A percentile compares a stretch with the other conserved stretches of the same genome.
phyloP scores from a whole-genome alignment of 2,113 vertebrate genomes.

The Pelecanoides urinatrix region DNA sequence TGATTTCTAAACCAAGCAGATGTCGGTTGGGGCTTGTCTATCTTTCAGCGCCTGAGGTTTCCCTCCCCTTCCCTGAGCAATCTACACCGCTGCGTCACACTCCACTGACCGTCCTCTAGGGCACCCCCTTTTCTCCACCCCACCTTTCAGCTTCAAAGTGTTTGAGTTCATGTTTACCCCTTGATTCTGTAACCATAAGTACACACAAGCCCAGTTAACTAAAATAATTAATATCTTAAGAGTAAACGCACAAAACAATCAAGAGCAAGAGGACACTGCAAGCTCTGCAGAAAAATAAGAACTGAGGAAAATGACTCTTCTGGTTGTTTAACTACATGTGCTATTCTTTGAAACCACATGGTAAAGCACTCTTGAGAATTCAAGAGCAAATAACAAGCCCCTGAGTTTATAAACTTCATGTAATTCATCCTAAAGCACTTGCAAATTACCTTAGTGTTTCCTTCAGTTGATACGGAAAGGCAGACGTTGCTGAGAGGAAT shows the following conservation, averaged over 20 bases:
- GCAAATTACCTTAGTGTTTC: background rate
- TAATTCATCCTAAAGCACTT: background rate
- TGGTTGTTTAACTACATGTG: background rate
- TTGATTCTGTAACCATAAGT: background rate
- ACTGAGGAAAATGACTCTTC: background rate
- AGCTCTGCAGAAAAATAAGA: background rate
- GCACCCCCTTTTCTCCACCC: background rate
- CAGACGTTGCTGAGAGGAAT: background rate
- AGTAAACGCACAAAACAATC: background rate
- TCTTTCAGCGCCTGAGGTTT: background rate
- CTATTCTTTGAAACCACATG: background rate
- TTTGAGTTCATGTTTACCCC: background rate
- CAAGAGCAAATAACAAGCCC: background rate
- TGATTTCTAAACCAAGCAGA: background rate
- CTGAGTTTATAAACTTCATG: background rate
- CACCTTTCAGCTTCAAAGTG: background rate
- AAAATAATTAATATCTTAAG: background rate
- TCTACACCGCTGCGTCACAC: background rate
- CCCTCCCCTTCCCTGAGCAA: background rate
- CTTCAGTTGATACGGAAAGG: background rate
- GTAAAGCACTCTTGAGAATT: background rate
- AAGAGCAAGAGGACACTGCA: background rate
- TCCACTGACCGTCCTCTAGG: background rate
- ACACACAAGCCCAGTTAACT: background rate
- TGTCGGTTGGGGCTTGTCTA: background rate